Base-by-base conservation (phyloP, 2,888 invertebrate species). In the Lydus trimaculatus region DNA sequence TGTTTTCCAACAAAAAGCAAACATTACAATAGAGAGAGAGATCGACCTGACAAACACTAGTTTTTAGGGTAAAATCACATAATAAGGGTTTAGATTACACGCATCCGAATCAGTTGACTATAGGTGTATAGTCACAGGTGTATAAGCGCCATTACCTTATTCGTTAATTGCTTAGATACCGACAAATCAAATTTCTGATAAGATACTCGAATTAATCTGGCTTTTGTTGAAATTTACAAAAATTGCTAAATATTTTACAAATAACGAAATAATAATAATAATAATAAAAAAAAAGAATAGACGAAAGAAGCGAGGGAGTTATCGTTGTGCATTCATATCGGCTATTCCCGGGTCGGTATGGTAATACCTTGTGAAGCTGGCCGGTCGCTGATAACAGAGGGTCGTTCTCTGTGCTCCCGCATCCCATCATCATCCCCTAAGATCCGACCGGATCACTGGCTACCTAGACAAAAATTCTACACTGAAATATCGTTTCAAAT, bases 361-460 rank as follows among this genome's bases (percentile, higher is more conserved):
- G 84, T 84, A 84, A 84, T 84, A 82, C 84, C 83, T 81, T 79
- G 82, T 80, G 81, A 82, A 82, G 85, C 85, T 85, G 85, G 85
- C 83, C 85, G 83, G 81, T 80, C 82, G 81, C 85, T 85, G 85
- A 85, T 85, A 85, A 85, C 84, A 82, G 82, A 83, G 84, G 84
- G 84, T 84, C 82, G 83, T 80, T 76, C 79, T 79, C 78, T 69
- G 66, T 72, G 63, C 74, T 75, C 73, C 73, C 75, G 67, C 68
- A 58, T 52, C 71, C 72, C 67, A 67, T 63, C 67, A 25, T 66
- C 70, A 39, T 69, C 72, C 73, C 77, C 75, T 72, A 74, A 78
- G 77, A 78, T 73, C 78, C 75, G 4, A 25, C 74, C 75, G 80
- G 79, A 79, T 79, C 79, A 77, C 78, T 75, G 78, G 76, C 75